These are phyloP conservation scores for Nephila pilipes DNA, from an alignment of 1,140 invertebrate genomes.

Conservation along the genomic window DNA sequence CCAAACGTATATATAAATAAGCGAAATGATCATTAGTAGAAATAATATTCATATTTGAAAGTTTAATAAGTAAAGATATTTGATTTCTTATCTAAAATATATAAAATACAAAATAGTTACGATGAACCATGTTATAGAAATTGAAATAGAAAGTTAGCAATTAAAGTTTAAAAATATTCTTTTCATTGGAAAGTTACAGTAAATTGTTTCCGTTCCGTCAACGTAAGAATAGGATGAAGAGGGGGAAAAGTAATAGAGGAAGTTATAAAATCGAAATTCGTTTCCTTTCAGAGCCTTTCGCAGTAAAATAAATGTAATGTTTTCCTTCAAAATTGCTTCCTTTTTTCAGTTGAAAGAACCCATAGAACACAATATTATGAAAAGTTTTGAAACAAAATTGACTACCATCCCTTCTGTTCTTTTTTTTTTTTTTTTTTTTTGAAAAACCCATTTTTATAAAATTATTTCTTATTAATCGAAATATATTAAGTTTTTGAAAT, in stretches of 20 bases:
- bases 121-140: too few species aligned
- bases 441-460: neutral
- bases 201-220: neutral
- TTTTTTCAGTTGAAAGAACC: neutral
- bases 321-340: neutral
- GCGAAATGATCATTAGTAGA: too few species aligned
- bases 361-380: neutral
- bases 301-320: neutral
- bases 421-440: neutral
- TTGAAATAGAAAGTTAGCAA: neutral
- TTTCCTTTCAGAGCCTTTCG: neutral
- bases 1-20: too few species aligned
- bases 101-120: too few species aligned
- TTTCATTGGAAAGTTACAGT: neutral
- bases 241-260: neutral
- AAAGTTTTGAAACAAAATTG: neutral
- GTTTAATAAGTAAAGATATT: too few species aligned
- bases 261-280: slow-evolving; percentile 10
- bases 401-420: too few species aligned
- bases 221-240: neutral
- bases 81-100: too few species aligned
- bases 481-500: too few species aligned
- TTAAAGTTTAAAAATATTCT: neutral
- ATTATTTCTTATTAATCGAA: too few species aligned
- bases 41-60: too few species aligned